Base-by-base conservation (phyloP, 2,797 vertebrate species). In the Halcyon chelicuti region DNA sequence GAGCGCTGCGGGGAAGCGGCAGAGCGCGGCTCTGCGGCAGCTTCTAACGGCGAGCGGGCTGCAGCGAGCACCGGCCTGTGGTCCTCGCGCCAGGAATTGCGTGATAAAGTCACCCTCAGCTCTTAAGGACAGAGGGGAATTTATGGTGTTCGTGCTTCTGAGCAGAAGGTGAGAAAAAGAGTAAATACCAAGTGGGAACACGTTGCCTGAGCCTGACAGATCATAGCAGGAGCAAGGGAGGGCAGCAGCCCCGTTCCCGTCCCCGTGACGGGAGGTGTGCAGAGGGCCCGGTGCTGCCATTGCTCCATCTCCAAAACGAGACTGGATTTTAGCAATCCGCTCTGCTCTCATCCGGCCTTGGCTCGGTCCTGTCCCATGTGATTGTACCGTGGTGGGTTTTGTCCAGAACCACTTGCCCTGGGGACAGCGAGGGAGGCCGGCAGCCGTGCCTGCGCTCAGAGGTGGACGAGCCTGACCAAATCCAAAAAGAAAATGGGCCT, bases 211-310 rank as follows among this genome's bases (percentile, higher is more conserved):
- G 54, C 29, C 66, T 86, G 47, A 46, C 33, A 58, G 49, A 58
- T 82, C 39, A n/a, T 39, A 1, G 51, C 62, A 86, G 76, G 61
- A 54, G 49, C 29, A 44, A 35, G 42, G 28, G 46, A 73, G 44
- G 18, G 29, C 35, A 60, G 39, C 28, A 66, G 51, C 22, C 39
- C 37, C 0, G 1, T 47, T 12, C 9, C 20, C 0, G 1, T 47
- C 14, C 9, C 20, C 0, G 0, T 31, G 57, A 33, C 0, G 1
- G 49, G 46, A 55, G 25, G 16, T 52, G 33, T 1, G 4, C 47
- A n/a, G 31, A 26, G 52, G 47, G 11, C 58, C n/a, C 0, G 1
- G 6, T 54, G 31, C 46, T 3, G 4, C 61, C 6, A 7, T 71
- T 80, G 80, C 72, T 82, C 7, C 3, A 5, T 57, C 54, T 58